A percentile compares a stretch with the other conserved stretches of the same genome.
phyloP scores from a whole-genome alignment of 1,140 invertebrate genomes.

The Penaeus vannamei region DNA sequence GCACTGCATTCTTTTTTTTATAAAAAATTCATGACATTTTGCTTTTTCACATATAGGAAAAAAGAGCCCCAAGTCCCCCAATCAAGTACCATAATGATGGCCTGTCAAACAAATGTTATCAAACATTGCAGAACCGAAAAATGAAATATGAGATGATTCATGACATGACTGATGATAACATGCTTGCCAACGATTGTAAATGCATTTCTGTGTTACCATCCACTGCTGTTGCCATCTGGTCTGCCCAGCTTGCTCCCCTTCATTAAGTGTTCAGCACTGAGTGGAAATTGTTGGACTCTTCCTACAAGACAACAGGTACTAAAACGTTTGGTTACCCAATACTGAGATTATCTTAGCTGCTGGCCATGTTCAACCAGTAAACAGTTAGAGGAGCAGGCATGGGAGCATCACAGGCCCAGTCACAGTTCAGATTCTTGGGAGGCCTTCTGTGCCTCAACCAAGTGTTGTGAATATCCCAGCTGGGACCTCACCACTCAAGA shows the following conservation, averaged over 20 bases:
- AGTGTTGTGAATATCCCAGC: no score
- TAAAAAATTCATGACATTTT: background rate
- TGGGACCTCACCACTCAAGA: no score
- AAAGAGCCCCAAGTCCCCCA: background rate
- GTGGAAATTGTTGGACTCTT: slow-evolving; percentile 1
- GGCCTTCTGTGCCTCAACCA: no score
- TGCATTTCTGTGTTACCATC: slow-evolving; percentile 46
- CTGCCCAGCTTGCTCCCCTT: slow-evolving; percentile 14
- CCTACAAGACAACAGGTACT: background rate
- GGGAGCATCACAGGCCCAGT: slow-evolving; percentile 39
- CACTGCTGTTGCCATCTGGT: slow-evolving; percentile 20
- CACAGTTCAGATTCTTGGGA: slow-evolving; percentile 6
- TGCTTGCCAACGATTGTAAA: slow-evolving; percentile 44
- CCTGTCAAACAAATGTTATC: slow-evolving; percentile 18
- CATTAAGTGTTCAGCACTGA: background rate
- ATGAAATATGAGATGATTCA: slow-evolving; percentile 27
- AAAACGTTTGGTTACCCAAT: slow-evolving; percentile 27
- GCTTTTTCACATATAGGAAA: background rate
- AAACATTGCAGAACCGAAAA: background rate
- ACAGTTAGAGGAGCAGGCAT: background rate
- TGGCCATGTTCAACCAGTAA: background rate
- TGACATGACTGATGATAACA: slow-evolving; percentile 38
- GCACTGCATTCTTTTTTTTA: no score
- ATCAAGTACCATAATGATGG: slow-evolving; percentile 31
- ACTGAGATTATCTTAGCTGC: slow-evolving; percentile 42